Evolutionary conservation across 1,140 invertebrate genomes (phyloP).

Genomic region (Temnothorax curvispinosus): DNA sequence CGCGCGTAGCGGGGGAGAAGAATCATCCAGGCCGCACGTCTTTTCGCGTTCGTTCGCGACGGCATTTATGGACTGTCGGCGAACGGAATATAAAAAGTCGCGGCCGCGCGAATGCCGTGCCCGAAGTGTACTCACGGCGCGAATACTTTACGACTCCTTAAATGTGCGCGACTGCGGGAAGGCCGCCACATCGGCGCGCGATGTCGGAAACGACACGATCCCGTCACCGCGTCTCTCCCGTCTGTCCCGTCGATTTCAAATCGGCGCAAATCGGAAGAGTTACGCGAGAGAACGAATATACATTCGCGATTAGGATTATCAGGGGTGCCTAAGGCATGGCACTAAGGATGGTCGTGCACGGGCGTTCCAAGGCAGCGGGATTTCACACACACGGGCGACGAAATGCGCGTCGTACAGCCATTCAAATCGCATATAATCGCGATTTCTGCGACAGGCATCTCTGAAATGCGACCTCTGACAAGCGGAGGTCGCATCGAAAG

Average conservation of each 20-base stretch:
- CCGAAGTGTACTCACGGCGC: neutral
- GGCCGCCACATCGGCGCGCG: slow-evolving; percentile 17
- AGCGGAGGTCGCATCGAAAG: slow-evolving; percentile 30
- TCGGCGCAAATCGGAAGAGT: neutral
- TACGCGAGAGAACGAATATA: neutral
- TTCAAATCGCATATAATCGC: slow-evolving; percentile 19
- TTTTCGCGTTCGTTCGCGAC: slow-evolving; percentile 35
- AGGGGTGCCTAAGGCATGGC: neutral
- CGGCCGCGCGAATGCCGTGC: neutral
- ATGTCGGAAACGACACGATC: slow-evolving; percentile 15
- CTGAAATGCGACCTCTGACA: slow-evolving; percentile 44
- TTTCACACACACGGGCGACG: neutral
- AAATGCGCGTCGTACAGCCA: neutral
- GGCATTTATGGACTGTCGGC: slow-evolving; percentile 62
- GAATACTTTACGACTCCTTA: slow-evolving; percentile 62
- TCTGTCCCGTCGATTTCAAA: neutral
- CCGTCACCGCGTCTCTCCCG: neutral
- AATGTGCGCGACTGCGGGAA: slow-evolving; percentile 33
- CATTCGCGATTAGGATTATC: slow-evolving; percentile 8
- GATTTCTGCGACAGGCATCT: slow-evolving; percentile 30
- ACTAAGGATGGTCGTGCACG: neutral
- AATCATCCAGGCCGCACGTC: slow-evolving; percentile 23
- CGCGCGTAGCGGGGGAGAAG: neutral
- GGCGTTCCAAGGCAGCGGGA: neutral
- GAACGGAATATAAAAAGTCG: slow-evolving; percentile 36